These are phyloP conservation scores for cat (Felis catus) DNA, from an alignment of 2,113 vertebrate species.

Conservation along the genomic window F.catus_Fca126_mat1.0 CM031420.1:123488001-123488500, in stretches of 20 bases:
- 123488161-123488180: not conserved
- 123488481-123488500: not conserved
- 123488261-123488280: not conserved
- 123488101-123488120: not conserved
- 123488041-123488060: not conserved
- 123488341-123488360: not conserved
- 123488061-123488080: not conserved
- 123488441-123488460: not conserved
- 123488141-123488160: not conserved
- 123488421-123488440: not conserved
- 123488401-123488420: not conserved
- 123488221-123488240: not conserved
- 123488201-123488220: not conserved
- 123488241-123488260: conserved; percentile 22
- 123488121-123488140: not conserved
- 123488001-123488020: conserved; percentile 67
- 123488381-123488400: not conserved
- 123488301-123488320: not conserved
- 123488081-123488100: not conserved
- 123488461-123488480: not conserved
- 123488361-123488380: not conserved
- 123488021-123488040: conserved; percentile 28
- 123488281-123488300: not conserved
- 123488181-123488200: not conserved
- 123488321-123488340: not conserved